Percentiles rank a stretch among this genome's conserved stretches.
These are phyloP conservation scores for Drosophila sp. DNA, from an alignment of 1,140 invertebrate species.

Conservation along the genomic window DNA sequence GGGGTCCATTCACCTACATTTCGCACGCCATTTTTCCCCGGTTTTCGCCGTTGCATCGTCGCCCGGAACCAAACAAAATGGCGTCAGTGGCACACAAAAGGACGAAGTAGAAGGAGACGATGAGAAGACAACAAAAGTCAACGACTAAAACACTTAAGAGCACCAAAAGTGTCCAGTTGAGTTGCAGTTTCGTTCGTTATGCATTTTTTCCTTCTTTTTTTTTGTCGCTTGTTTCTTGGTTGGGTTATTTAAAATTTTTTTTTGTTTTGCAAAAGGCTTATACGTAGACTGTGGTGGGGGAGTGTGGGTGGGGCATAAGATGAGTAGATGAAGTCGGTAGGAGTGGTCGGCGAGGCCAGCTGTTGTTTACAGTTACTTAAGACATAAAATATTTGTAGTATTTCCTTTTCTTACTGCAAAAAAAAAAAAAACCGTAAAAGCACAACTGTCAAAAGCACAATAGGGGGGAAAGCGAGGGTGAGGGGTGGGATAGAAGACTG, in stretches of 20 bases:
- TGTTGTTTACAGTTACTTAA: slow-evolving; percentile 68
- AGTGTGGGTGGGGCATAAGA: background rate
- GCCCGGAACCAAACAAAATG: slow-evolving; percentile 61
- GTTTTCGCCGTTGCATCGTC: slow-evolving; percentile 14
- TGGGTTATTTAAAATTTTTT: slow-evolving; percentile 39
- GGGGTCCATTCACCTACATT: slow-evolving; percentile 77
- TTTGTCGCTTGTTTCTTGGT: slow-evolving; percentile 16
- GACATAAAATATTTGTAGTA: slow-evolving; percentile 60
- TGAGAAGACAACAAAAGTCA: slow-evolving; percentile 68
- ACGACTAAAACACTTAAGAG: slow-evolving; percentile 71
- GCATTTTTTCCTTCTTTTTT: background rate
- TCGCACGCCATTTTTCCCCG: slow-evolving; percentile 60
- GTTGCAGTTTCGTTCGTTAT: slow-evolving; percentile 20
- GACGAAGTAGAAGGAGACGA: slow-evolving; percentile 16
- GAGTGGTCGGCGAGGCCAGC: slow-evolving; percentile 7
- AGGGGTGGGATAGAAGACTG: background rate
- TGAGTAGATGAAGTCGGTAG: slow-evolving; percentile 16
- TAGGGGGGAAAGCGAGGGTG: too few relatives aligned
- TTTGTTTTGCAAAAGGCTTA: slow-evolving; percentile 13
- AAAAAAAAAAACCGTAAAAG: too few relatives aligned
- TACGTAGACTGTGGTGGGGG: background rate
- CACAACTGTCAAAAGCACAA: background rate
- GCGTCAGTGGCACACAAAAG: slow-evolving; percentile 61
- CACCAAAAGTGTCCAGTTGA: slow-evolving; percentile 64
- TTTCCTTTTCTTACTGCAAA: background rate